Conservation (phyloP, 2,797 vertebrate species). For the Rhincodon typus region DNA sequence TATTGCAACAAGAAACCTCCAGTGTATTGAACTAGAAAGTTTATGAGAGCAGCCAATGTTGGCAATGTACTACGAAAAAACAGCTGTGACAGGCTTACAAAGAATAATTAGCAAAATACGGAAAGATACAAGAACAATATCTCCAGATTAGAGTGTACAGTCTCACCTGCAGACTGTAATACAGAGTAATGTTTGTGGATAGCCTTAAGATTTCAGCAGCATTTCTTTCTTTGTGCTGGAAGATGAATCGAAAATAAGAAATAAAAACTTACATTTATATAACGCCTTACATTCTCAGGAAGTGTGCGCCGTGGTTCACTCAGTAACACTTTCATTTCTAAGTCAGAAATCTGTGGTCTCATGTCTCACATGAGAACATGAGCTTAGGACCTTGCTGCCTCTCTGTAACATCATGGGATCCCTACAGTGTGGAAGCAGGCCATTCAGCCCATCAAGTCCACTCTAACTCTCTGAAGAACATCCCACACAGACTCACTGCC, state of each 20-base stretch:
- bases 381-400: too few relatives aligned
- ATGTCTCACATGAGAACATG: too few relatives aligned
- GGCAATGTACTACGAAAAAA: not conserved
- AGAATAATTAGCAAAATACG: not conserved
- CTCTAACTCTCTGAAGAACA: too few relatives aligned
- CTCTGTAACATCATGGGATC: too few relatives aligned
- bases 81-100: not conserved
- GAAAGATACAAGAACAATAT: not conserved
- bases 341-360: not conserved
- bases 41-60: constrained; percentile 24
- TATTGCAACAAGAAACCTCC: constrained; percentile 17
- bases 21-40: constrained; percentile 24
- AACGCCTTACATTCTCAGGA: not conserved
- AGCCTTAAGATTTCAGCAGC: not conserved
- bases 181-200: not conserved
- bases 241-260: not conserved
- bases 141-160: not conserved
- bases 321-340: not conserved
- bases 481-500: too few relatives aligned
- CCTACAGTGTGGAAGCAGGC: too few relatives aligned
- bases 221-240: not conserved
- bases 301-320: not conserved
- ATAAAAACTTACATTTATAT: not conserved
- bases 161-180: not conserved
- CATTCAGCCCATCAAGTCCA: too few relatives aligned